Evolutionary conservation across 2,113 vertebrate species (phyloP).

Genomic region (Pseudorectes ferrugineus): DNA sequence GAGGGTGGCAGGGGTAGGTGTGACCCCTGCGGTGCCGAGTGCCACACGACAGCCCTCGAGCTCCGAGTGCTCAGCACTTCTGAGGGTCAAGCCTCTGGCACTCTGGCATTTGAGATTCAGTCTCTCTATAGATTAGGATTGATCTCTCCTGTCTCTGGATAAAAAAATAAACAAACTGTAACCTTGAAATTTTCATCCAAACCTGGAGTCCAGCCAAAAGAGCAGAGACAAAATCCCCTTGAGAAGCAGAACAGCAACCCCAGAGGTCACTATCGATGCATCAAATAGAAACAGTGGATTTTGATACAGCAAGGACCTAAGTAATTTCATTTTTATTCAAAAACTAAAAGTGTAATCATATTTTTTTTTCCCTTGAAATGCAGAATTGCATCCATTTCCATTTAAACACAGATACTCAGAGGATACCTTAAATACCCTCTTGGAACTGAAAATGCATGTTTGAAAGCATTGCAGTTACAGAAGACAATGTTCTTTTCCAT

Average conservation of each 20-base stretch:
- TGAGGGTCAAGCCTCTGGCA: not conserved
- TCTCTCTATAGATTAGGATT: slow-evolving; percentile 36
- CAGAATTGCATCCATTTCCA: not conserved
- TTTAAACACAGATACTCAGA: not conserved
- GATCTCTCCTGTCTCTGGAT: slow-evolving; percentile 19
- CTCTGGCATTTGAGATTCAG: slow-evolving; percentile 18
- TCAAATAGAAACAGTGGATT: not conserved
- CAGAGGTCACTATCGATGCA: slow-evolving; percentile 5
- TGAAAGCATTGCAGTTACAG: not conserved
- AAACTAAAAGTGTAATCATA: not conserved
- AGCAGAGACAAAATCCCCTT: slow-evolving; percentile 20
- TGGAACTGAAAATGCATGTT: not conserved
- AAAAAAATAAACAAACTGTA: slow-evolving; percentile 9
- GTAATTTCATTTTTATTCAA: not conserved
- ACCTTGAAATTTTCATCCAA: slow-evolving; percentile 45
- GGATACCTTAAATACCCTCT: not conserved
- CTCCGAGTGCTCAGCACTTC: not conserved
- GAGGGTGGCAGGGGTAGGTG: not conserved
- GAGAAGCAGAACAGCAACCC: slow-evolving; percentile 31
- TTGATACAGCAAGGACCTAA: not conserved
- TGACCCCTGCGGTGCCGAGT: not conserved
- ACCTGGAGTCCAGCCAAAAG: slow-evolving; percentile 21
- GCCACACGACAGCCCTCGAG: not conserved
- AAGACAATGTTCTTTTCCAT: not conserved
- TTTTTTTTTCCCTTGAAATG: not conserved